These are phyloP conservation scores for Anguilla rostrata DNA, from an alignment of 2,113 vertebrate genomes.

Conservation along the genomic window DNA sequence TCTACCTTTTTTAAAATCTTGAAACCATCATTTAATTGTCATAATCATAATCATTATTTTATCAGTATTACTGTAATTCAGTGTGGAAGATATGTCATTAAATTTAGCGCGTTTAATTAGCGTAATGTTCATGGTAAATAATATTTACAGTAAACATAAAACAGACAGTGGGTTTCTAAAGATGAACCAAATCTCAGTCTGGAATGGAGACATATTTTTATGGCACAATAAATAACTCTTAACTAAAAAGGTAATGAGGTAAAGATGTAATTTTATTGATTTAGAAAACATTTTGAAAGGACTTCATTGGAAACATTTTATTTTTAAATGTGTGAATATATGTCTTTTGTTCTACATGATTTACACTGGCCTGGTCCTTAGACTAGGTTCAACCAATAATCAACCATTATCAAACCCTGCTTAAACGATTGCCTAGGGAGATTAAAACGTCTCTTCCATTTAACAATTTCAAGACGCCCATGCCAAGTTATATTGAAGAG, in stretches of 20 bases:
- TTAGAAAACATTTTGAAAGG: not conserved
- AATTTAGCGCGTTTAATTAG: not conserved
- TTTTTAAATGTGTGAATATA: too few relatives aligned
- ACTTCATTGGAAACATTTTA: not conserved
- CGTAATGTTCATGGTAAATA: not conserved
- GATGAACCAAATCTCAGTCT: not conserved
- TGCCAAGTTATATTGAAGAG: constrained; percentile 16
- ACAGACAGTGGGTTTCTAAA: not conserved
- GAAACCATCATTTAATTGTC: not conserved
- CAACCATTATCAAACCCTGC: not conserved
- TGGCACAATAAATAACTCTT: not conserved
- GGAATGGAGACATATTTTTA: not conserved
- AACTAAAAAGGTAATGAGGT: not conserved
- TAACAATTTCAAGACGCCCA: constrained; percentile 3
- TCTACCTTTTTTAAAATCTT: not conserved
- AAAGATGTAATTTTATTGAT: not conserved
- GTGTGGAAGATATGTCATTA: not conserved
- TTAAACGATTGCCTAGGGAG: constrained; percentile 43
- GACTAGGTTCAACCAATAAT: not conserved
- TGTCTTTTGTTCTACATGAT: too few relatives aligned
- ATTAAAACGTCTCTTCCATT: constrained; percentile 36
- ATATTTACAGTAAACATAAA: not conserved
- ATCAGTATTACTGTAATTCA: constrained; percentile 4
- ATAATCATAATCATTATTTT: constrained; percentile 3
- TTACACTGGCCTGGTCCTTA: not conserved